Conservation (phyloP, 1,140 invertebrate species). For the Acromyrmex heyeri region DNA sequence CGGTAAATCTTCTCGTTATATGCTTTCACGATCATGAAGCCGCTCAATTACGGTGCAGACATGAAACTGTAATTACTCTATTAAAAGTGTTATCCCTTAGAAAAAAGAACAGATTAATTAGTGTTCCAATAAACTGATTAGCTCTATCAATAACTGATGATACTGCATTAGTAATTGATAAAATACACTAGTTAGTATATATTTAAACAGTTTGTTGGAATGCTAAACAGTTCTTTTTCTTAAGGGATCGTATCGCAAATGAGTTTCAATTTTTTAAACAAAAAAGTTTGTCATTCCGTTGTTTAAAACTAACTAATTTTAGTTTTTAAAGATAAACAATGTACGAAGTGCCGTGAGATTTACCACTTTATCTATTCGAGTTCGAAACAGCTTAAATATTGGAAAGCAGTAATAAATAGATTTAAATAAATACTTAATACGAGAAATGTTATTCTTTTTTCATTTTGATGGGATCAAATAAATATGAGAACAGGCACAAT, state of each 20-base stretch:
- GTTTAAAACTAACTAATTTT: slow-evolving; percentile 41
- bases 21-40: slow-evolving; percentile 5
- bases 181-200: no score
- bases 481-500: background rate
- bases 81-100: slow-evolving; percentile 18
- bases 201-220: no score
- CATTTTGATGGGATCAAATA: slow-evolving; percentile 6
- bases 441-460: background rate
- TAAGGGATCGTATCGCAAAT: slow-evolving; percentile 1
- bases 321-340: slow-evolving; percentile 35
- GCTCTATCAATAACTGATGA: no score
- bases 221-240: no score
- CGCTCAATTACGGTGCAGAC: slow-evolving; percentile 28
- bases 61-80: slow-evolving; percentile 43
- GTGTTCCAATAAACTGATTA: no score
- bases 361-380: background rate
- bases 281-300: background rate
- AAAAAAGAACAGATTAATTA: no score
- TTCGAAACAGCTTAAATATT: background rate
- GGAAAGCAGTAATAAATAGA: slow-evolving; percentile 3
- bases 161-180: no score
- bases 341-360: background rate
- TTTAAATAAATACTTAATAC: slow-evolving; percentile 40
- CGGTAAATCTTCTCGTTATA: slow-evolving; percentile 16
- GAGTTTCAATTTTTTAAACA: slow-evolving; percentile 26